Conservation (phyloP, 2,888 invertebrate species). For the Cheilosia vernalis region DNA sequence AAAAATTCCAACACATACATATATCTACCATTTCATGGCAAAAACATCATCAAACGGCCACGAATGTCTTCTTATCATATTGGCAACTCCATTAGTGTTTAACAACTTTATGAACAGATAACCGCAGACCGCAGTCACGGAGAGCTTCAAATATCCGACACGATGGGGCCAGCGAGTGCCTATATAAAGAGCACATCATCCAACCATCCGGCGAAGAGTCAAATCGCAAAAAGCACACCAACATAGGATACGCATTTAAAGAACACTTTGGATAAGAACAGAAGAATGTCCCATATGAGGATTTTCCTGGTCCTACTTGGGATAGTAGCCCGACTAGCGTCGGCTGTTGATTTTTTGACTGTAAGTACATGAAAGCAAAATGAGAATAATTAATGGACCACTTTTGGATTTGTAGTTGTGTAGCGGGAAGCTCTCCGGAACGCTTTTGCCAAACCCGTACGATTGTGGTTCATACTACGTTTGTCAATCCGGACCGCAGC, state of each 20-base stretch:
- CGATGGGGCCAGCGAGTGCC: neutral
- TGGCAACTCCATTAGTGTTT: constrained; percentile 66
- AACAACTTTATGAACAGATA: constrained; percentile 26
- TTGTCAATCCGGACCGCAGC: constrained; percentile 76
- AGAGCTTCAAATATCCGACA: neutral
- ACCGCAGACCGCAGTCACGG: neutral
- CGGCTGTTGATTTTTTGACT: constrained; percentile 13
- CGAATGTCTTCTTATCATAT: constrained; percentile 38
- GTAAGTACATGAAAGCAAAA: constrained; percentile 2
- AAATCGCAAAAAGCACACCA: neutral
- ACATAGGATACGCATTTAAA: neutral
- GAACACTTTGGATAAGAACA: neutral
- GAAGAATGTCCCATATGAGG: constrained; percentile 27
- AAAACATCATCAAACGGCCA: neutral
- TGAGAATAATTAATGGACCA: neutral
- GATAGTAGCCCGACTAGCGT: neutral
- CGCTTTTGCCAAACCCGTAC: constrained; percentile 77
- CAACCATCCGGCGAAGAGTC: constrained; percentile 22
- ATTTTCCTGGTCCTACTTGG: constrained; percentile 19
- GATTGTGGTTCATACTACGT: constrained; percentile 80
- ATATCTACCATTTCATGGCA: neutral
- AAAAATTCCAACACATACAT: neutral
- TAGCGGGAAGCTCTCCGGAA: constrained; percentile 25
- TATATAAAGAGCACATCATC: constrained; percentile 43
- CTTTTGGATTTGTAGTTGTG: constrained; percentile 37